phyloP scores from a whole-genome alignment of 2,797 vertebrate genomes.

The Macropodus opercularis region DNA sequence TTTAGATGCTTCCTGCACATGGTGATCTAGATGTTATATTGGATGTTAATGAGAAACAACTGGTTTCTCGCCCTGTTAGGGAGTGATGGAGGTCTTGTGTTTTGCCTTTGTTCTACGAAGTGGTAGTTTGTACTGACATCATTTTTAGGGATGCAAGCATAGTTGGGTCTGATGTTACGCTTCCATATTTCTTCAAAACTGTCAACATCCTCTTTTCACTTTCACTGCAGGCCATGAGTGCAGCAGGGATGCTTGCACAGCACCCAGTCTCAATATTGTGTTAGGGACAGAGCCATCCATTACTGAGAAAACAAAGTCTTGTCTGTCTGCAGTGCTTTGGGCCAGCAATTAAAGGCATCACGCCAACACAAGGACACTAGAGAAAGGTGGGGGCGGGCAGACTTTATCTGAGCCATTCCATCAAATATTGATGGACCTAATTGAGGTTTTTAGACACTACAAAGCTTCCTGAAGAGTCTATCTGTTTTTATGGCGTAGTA shows the following conservation, averaged over 20 bases:
- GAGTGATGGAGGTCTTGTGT: neutral
- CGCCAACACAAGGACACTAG: constrained; percentile 63
- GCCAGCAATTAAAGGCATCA: constrained; percentile 85
- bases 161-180: constrained; percentile 24
- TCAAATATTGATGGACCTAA: constrained; percentile 85
- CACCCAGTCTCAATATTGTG: constrained; percentile 79
- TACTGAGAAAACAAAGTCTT: constrained; percentile 83
- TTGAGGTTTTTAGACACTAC: constrained; percentile 83
- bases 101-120: constrained; percentile 14
- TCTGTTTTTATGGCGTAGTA: constrained; percentile 66
- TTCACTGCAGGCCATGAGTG: constrained; percentile 55
- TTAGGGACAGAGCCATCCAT: constrained; percentile 79
- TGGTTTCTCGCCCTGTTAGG: neutral
- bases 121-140: constrained; percentile 14
- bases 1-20: constrained; percentile 17
- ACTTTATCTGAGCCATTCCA: constrained; percentile 73
- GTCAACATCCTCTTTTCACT: constrained; percentile 25
- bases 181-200: constrained; percentile 14
- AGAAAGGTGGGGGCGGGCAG: constrained; percentile 27
- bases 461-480: constrained; percentile 72
- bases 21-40: constrained; percentile 15
- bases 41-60: constrained; percentile 31
- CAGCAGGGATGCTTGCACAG: constrained; percentile 58
- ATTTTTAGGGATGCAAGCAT: constrained; percentile 10
- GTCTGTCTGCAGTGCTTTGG: constrained; percentile 83